phyloP scores from a whole-genome alignment of 1,140 invertebrate species.

The Planococcus citri region DNA sequence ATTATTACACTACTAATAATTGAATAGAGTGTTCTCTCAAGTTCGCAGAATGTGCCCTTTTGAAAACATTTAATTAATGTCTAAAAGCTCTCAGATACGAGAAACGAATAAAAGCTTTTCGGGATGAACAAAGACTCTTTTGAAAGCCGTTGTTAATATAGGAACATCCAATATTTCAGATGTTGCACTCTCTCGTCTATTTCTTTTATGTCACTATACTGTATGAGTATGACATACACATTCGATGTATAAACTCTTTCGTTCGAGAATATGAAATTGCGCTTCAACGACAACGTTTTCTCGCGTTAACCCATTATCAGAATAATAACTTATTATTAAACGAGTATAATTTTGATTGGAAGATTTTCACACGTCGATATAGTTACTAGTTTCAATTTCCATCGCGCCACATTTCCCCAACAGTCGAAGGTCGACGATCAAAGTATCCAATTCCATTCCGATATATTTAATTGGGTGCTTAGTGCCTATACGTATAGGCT shows the following conservation, averaged over 20 bases:
- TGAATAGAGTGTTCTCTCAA: slow-evolving; percentile 1
- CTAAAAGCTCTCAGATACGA: neutral
- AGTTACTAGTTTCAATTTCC: too few relatives aligned
- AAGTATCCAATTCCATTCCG: too few relatives aligned
- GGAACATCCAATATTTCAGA: neutral
- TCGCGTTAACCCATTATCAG: neutral
- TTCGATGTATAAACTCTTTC: neutral
- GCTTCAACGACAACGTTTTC: neutral
- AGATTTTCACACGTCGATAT: too few relatives aligned
- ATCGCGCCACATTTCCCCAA: too few relatives aligned
- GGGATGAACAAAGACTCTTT: neutral
- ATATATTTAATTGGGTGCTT: too few relatives aligned
- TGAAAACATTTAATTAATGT: slow-evolving; percentile 8
- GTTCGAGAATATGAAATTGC: neutral
- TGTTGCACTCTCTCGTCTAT: neutral
- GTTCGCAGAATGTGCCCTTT: neutral
- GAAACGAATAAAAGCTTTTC: neutral
- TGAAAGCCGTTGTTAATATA: neutral
- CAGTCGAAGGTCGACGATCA: too few relatives aligned
- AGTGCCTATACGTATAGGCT: too few relatives aligned
- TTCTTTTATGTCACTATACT: neutral
- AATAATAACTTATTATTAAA: too few relatives aligned
- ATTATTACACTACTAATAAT: neutral
- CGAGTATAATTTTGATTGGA: too few relatives aligned
- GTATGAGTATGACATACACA: neutral